A percentile compares a stretch with the other conserved stretches of the same genome.
Evolutionary conservation across 2,113 vertebrate genomes (phyloP).

Genomic region (Buteo buteo): DNA sequence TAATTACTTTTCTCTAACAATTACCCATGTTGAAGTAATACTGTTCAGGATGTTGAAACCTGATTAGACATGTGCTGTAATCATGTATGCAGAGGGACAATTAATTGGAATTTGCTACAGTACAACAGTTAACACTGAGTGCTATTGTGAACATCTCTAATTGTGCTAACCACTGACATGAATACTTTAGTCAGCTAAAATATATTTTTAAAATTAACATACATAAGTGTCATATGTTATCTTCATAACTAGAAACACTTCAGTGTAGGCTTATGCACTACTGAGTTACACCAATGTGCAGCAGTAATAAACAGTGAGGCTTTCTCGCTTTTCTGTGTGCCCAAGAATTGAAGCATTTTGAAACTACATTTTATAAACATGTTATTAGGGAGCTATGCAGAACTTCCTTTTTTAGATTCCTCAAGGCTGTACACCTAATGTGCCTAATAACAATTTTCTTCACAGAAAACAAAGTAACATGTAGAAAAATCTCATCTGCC

Average conservation of each 20-base stretch:
- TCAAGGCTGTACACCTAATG: neutral
- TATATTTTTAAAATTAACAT: neutral
- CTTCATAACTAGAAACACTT: neutral
- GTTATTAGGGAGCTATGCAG: neutral
- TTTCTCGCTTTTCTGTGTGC: neutral
- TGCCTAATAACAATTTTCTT: neutral
- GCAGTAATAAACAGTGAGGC: neutral
- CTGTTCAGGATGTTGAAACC: neutral
- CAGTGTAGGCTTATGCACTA: neutral
- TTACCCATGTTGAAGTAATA: neutral
- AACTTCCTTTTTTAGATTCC: neutral
- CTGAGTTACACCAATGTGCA: neutral
- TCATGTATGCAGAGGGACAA: neutral
- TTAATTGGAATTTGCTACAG: neutral
- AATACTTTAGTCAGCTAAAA: conserved; percentile 20
- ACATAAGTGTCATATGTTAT: neutral
- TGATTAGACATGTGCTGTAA: neutral
- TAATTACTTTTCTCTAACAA: neutral
- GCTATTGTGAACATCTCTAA: neutral
- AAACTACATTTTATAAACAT: neutral
- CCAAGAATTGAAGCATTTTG: neutral
- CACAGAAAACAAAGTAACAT: neutral
- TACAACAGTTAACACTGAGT: neutral
- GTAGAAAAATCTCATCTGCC: neutral
- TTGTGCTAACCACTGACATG: neutral